Conservation (phyloP, 2,113 vertebrate species). For the Lepus timidus region DNA sequence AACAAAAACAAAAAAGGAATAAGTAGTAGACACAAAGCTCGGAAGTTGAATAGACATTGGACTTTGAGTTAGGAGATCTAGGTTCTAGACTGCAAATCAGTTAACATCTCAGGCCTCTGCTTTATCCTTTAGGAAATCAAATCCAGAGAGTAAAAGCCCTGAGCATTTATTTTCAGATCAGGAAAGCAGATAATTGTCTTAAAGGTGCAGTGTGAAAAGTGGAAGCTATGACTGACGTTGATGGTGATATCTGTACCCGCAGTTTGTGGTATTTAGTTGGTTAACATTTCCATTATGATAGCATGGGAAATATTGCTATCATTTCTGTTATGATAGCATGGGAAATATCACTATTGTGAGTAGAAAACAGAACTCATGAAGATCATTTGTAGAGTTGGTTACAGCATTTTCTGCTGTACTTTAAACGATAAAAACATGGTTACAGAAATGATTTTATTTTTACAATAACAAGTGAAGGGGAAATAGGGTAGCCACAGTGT, state of each 20-base stretch:
- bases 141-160: neutral
- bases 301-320: neutral
- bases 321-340: neutral
- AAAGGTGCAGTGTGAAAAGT: neutral
- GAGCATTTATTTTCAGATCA: slow-evolving; percentile 28
- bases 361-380: slow-evolving; percentile 13
- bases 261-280: neutral
- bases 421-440: slow-evolving; percentile 1
- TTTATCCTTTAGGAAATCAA: slow-evolving; percentile 31
- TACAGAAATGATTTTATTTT: neutral
- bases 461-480: neutral
- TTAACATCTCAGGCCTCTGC: neutral
- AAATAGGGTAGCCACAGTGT: neutral
- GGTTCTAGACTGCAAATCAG: neutral
- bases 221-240: neutral
- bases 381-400: neutral
- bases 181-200: neutral
- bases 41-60: neutral
- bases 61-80: neutral
- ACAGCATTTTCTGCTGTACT: neutral
- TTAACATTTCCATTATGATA: neutral
- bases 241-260: neutral
- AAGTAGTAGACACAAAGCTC: neutral
- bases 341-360: neutral
- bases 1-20: neutral